Evolutionary conservation across 1,140 invertebrate species (phyloP).

Genomic region (Monomorium pharaonis): DNA sequence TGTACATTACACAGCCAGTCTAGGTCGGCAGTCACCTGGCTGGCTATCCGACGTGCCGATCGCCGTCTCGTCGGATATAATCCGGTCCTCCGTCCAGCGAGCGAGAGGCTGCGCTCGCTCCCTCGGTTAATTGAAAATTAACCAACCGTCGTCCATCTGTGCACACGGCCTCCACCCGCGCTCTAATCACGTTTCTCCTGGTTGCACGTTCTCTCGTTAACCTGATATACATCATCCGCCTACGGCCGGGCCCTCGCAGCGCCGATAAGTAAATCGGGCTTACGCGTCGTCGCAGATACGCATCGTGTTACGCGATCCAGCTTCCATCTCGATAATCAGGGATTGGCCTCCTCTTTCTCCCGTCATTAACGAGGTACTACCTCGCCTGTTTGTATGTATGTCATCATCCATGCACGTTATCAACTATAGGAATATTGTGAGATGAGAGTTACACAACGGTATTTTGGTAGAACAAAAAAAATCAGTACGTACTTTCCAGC

Average conservation of each 20-base stretch:
- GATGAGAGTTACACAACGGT: neutral
- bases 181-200: slow-evolving; percentile 72
- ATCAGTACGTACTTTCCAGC: neutral
- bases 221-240: slow-evolving; percentile 61
- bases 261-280: slow-evolving; percentile 60
- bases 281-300: slow-evolving; percentile 57
- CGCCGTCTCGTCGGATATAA: slow-evolving; percentile 66
- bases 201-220: slow-evolving; percentile 64
- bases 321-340: slow-evolving; percentile 50
- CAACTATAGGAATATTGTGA: neutral
- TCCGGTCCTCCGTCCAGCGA: slow-evolving; percentile 65
- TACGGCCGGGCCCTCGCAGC: neutral
- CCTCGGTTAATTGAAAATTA: slow-evolving; percentile 81
- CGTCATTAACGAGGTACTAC: slow-evolving; percentile 50
- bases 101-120: slow-evolving; percentile 40
- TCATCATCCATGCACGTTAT: neutral
- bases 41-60: slow-evolving; percentile 70
- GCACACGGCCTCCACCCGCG: slow-evolving; percentile 63
- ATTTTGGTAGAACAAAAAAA: neutral
- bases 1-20: slow-evolving; percentile 45
- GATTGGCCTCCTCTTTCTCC: slow-evolving; percentile 56
- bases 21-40: slow-evolving; percentile 72
- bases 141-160: slow-evolving; percentile 78
- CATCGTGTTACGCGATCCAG: slow-evolving; percentile 51
- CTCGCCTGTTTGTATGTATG: neutral